These are phyloP conservation scores for Cephalotes varians DNA, from an alignment of 2,888 invertebrate genomes.

Conservation along the genomic window DNA sequence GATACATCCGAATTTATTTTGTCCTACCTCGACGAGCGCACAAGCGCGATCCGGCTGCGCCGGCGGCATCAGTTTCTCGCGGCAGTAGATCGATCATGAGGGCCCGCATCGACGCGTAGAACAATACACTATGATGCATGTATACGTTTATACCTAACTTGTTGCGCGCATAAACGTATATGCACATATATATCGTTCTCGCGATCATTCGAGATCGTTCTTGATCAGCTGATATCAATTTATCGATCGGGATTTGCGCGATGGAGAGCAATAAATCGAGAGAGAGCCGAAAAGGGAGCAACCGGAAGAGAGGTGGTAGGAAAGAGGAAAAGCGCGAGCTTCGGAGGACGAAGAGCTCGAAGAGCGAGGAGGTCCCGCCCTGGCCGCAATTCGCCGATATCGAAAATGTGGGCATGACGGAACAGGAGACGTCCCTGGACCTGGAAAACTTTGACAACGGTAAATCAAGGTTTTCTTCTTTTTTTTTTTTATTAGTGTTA, in stretches of 20 bases:
- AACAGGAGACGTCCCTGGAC: background rate
- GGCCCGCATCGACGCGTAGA: too few species aligned
- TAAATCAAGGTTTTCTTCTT: background rate
- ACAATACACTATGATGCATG: slow-evolving; percentile 4
- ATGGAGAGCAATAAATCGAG: slow-evolving; percentile 12
- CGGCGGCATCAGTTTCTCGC: too few species aligned
- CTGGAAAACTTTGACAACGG: slow-evolving; percentile 23
- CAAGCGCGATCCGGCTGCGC: too few species aligned
- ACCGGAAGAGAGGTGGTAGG: background rate
- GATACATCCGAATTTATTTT: too few species aligned
- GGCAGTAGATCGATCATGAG: too few species aligned
- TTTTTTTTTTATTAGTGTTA: too few species aligned
- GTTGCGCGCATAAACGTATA: background rate
- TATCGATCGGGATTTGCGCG: background rate
- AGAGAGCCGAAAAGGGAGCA: background rate
- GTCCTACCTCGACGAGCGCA: too few species aligned
- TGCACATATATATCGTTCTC: background rate
- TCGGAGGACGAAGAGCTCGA: background rate
- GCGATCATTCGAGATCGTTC: background rate
- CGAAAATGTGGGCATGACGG: background rate
- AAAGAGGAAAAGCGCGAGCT: slow-evolving; percentile 25
- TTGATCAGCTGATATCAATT: slow-evolving; percentile 25
- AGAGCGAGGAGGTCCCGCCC: background rate
- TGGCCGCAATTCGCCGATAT: background rate
- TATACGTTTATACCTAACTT: background rate